Evolutionary conservation across 2,797 vertebrate species (phyloP).

Genomic region (Neosilurus mollespiculum): DNA sequence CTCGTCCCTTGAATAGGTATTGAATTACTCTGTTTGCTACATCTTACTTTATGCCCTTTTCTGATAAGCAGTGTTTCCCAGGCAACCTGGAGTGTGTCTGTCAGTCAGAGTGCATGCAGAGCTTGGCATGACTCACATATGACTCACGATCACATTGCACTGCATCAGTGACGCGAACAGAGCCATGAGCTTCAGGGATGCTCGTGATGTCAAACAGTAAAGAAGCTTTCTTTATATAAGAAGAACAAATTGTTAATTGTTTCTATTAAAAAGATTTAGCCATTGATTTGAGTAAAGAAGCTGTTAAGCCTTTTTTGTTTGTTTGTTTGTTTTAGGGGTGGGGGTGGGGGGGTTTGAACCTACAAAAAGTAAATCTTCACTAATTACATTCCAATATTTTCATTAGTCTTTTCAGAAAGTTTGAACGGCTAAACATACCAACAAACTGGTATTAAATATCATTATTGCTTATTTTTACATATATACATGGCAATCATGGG

Average conservation of each 20-base stretch:
- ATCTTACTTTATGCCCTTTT: constrained; percentile 18
- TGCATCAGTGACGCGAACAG: neutral
- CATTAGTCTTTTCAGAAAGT: neutral
- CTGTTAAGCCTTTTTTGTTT: no score
- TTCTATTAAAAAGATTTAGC: neutral
- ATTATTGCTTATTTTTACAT: neutral
- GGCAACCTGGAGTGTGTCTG: constrained; percentile 79
- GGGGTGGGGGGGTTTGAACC: neutral
- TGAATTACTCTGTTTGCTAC: constrained; percentile 9
- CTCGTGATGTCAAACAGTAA: constrained; percentile 22
- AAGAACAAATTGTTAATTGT: neutral
- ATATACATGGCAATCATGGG: neutral
- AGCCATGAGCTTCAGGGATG: neutral
- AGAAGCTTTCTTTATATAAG: neutral
- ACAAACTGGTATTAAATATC: neutral
- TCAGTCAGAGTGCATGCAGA: constrained; percentile 64
- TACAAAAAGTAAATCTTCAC: neutral
- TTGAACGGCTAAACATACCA: neutral
- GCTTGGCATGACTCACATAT: constrained; percentile 40
- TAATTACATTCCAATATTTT: neutral
- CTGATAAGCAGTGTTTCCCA: constrained; percentile 73
- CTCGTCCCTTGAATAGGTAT: constrained; percentile 1
- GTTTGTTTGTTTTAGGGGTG: no score
- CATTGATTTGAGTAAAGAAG: neutral
- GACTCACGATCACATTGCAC: constrained; percentile 36